A percentile compares a stretch with the other conserved stretches of the same genome.
phyloP scores from a whole-genome alignment of 1,140 invertebrate species.

The Drosophila kikkawai region DNA sequence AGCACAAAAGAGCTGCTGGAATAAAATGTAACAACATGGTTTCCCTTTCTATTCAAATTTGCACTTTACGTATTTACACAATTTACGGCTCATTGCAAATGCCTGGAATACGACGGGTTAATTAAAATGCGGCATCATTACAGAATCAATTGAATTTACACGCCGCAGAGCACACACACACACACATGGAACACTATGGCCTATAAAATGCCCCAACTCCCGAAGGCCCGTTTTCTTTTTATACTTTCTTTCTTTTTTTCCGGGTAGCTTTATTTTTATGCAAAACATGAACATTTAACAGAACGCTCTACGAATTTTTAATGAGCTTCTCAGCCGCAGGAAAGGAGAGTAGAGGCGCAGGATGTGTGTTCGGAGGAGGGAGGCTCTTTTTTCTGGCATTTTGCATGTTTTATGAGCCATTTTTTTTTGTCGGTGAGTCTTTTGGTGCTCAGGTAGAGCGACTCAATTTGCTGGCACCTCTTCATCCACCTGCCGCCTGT shows the following conservation, averaged over 20 bases:
- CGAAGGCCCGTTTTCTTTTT: slow-evolving; percentile 46
- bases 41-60: background rate
- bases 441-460: slow-evolving; percentile 51
- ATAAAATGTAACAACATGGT: background rate
- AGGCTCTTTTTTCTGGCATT: slow-evolving; percentile 58
- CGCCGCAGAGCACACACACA: slow-evolving; percentile 22
- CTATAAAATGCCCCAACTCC: background rate
- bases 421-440: slow-evolving; percentile 14
- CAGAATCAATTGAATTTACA: slow-evolving; percentile 45
- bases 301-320: slow-evolving; percentile 79
- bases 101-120: background rate
- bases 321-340: slow-evolving; percentile 54
- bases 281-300: slow-evolving; percentile 82
- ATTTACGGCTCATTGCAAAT: slow-evolving; percentile 11
- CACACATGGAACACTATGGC: slow-evolving; percentile 3
- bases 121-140: slow-evolving; percentile 39
- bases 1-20: background rate
- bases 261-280: slow-evolving; percentile 70
- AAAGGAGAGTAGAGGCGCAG: slow-evolving; percentile 4
- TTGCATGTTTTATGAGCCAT: slow-evolving; percentile 77
- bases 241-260: slow-evolving; percentile 44
- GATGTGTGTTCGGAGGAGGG: slow-evolving; percentile 26
- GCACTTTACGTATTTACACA: slow-evolving; percentile 6
- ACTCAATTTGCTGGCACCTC: slow-evolving; percentile 34
- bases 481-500: background rate